Evolutionary conservation across 2,888 invertebrate genomes (phyloP), one percentile per base, ranked within the genome.

Genomic region (Phoenoteleia sp.): DNA sequence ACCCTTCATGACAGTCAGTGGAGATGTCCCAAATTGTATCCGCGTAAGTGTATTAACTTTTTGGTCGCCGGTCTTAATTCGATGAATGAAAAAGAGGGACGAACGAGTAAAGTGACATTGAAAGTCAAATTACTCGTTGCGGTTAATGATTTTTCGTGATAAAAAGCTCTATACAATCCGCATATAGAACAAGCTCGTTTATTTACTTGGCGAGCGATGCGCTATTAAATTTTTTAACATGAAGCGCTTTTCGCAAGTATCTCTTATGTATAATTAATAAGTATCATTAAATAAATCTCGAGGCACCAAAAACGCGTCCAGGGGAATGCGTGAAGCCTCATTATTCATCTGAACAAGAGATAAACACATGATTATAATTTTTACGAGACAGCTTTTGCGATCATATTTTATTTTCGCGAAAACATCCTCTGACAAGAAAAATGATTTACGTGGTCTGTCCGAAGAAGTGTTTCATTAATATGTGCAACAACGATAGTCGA

Each of bases 391-490:
- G 47, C 29, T 13, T 36, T 17, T 45, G 39, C 29, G 45, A 17
- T 60, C 71, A 21, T 80, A 66, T 66, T 80, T 80, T 72, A 80
- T 72, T 64, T 25, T 66, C 2, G 6, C 27, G 49, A 23, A 25
- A 56, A 25, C 42, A n/a, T 49, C 25, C 23, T 27, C 13, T 29
- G 71, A 76, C 81, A 81, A 71, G 75, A 81, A 71, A 69, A 64
- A 76, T 81, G 81, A 81, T 81, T 81, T 76, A 81, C 76, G 47
- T 39, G 56, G 36, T 11, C 11, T 11, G 27, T n/a, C 69, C 27
- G 39, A 81, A 81, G 71, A 67, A 69, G 54, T 36, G 64, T 71
- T 75, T 76, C 81, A 76, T 81, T 81, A 81, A 76, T 76, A 76
- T 76, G 54, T 62, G 69, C 52, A 17, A 64, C 79, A 77, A 56